Evolutionary conservation across 1,140 invertebrate species (phyloP).

Genomic region (Rhopalosiphum padi): DNA sequence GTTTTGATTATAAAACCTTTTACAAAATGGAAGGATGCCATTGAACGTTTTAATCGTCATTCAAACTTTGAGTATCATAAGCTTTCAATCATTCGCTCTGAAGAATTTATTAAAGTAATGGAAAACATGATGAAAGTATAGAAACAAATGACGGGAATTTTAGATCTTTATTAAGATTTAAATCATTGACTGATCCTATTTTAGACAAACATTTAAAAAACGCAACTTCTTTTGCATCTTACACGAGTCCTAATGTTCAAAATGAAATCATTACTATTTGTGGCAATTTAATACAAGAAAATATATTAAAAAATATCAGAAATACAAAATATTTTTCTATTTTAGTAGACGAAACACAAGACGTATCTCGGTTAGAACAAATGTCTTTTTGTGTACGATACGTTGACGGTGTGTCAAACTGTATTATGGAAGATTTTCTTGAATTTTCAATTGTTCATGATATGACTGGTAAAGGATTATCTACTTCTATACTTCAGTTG

Average conservation of each 20-base stretch:
- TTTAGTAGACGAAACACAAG: background rate
- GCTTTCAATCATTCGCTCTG: background rate
- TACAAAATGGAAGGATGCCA: background rate
- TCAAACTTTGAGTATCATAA: background rate
- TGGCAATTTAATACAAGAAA: background rate
- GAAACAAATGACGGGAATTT: background rate
- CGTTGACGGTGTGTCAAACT: conserved; percentile 9
- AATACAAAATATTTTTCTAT: background rate
- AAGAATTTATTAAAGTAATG: background rate
- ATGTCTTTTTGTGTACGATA: conserved; percentile 8
- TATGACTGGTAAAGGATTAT: conserved; percentile 2
- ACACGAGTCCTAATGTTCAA: background rate
- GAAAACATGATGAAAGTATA: conserved; percentile 1
- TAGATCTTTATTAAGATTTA: background rate
- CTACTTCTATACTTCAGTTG: background rate
- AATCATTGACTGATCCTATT: background rate
- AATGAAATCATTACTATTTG: background rate
- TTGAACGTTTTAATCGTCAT: background rate
- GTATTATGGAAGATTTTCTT: background rate
- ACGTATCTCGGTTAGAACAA: background rate
- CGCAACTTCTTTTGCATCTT: background rate
- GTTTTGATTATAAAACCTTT: background rate
- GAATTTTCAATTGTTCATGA: conserved; percentile 3
- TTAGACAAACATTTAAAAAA: background rate
- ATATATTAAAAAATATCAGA: conserved; percentile 4